These are phyloP conservation scores for Bicyclus anynana DNA, from an alignment of 1,140 invertebrate species.

Conservation along the genomic window DNA sequence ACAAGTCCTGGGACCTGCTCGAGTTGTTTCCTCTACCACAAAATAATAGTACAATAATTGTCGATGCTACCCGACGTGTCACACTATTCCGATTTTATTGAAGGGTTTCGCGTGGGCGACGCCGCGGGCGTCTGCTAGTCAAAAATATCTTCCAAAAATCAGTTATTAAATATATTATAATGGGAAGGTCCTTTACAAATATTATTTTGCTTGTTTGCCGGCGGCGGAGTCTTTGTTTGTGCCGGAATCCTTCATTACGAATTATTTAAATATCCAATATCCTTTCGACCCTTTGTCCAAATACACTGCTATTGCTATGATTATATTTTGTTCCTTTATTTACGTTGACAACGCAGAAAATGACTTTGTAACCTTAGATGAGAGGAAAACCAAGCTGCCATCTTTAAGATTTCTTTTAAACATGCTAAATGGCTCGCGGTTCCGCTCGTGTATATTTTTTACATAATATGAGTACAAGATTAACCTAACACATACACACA, in stretches of 20 bases:
- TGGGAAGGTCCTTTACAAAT: conserved; percentile 14
- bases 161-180: neutral
- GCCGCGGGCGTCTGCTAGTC: neutral
- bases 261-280: conserved; percentile 12
- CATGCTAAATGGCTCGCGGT: too few species aligned
- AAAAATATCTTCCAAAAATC: neutral
- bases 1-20: too few species aligned
- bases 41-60: too few species aligned
- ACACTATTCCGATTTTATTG: too few species aligned
- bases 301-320: neutral
- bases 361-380: neutral
- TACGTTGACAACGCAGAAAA: neutral
- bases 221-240: conserved; percentile 14
- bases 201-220: conserved; percentile 12
- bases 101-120: too few species aligned
- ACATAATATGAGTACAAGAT: too few species aligned
- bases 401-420: conserved; percentile 1
- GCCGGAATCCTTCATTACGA: conserved; percentile 3
- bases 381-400: neutral
- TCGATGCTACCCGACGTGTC: too few species aligned
- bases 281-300: neutral
- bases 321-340: conserved; percentile 1
- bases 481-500: too few species aligned
- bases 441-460: too few species aligned
- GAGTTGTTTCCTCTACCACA: too few species aligned